A percentile compares a stretch with the other conserved stretches of the same genome.
phyloP scores from a whole-genome alignment of 2,888 invertebrate species.

The Homarus gammarus region DNA sequence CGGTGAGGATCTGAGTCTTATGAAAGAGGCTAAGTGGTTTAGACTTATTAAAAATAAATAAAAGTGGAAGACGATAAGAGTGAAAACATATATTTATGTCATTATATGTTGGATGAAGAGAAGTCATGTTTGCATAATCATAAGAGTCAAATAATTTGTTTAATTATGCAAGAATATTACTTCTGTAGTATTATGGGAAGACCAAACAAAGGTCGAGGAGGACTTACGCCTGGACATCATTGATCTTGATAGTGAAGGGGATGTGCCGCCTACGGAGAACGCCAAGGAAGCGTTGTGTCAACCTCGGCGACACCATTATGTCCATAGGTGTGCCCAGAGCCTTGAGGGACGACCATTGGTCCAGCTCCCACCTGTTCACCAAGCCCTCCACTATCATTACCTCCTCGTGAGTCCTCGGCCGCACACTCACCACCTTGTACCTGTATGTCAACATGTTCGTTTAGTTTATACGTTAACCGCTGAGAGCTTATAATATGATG shows the following conservation, averaged over 20 bases:
- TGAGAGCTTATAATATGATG: too few relatives aligned
- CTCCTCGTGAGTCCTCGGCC: constrained; percentile 12
- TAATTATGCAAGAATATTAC: too few relatives aligned
- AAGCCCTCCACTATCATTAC: not conserved
- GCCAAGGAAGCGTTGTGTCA: not conserved
- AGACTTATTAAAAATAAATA: too few relatives aligned
- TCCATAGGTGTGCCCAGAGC: constrained; percentile 32
- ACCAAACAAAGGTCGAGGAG: not conserved
- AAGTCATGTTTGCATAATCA: too few relatives aligned
- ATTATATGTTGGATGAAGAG: too few relatives aligned
- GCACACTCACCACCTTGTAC: constrained; percentile 48
- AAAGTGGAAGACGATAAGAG: too few relatives aligned
- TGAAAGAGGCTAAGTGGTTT: too few relatives aligned
- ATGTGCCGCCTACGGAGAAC: constrained; percentile 25
- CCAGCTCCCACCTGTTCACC: constrained; percentile 14
- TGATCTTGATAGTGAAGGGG: constrained; percentile 49
- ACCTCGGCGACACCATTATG: constrained; percentile 31
- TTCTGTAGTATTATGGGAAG: too few relatives aligned
- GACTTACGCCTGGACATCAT: constrained; percentile 66
- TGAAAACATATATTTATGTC: too few relatives aligned
- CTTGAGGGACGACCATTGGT: constrained; percentile 45
- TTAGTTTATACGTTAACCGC: too few relatives aligned
- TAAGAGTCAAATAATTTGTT: too few relatives aligned
- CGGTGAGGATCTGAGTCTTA: too few relatives aligned
- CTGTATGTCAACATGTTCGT: constrained; percentile 7